These are phyloP conservation scores for Pyralis farinalis DNA, from an alignment of 2,888 invertebrate species.

Conservation along the genomic window DNA sequence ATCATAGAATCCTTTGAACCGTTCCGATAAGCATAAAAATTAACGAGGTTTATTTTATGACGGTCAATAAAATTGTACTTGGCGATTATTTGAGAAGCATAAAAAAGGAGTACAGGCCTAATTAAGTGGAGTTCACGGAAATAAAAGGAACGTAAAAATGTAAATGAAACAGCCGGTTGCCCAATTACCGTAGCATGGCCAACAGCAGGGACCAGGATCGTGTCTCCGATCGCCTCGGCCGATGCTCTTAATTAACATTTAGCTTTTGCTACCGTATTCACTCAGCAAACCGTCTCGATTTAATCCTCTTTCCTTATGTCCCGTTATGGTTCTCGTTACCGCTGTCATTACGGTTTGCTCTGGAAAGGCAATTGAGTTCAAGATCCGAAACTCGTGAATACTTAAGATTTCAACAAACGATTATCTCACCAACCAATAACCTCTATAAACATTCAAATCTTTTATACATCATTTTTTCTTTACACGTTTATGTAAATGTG, in stretches of 20 bases:
- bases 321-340: slow-evolving; percentile 66
- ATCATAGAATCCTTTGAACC: slow-evolving; percentile 27
- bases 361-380: slow-evolving; percentile 44
- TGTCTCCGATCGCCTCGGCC: slow-evolving; percentile 54
- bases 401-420: slow-evolving; percentile 28
- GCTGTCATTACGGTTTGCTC: slow-evolving; percentile 44
- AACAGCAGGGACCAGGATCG: slow-evolving; percentile 32
- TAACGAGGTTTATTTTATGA: slow-evolving; percentile 30
- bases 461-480: too few relatives aligned
- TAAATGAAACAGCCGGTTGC: slow-evolving; percentile 45
- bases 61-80: slow-evolving; percentile 29
- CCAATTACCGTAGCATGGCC: slow-evolving; percentile 54
- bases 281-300: slow-evolving; percentile 34
- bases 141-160: slow-evolving; percentile 44
- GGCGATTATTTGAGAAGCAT: slow-evolving; percentile 20
- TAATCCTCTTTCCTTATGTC: slow-evolving; percentile 45
- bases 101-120: slow-evolving; percentile 30
- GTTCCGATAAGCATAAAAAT: slow-evolving; percentile 24
- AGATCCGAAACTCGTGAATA: slow-evolving; percentile 32
- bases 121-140: slow-evolving; percentile 41
- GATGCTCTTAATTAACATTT: slow-evolving; percentile 74
- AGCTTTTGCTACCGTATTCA: slow-evolving; percentile 63
- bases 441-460: too few relatives aligned
- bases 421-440: not conserved
- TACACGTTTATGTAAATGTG: too few relatives aligned